Evolutionary conservation across 2,113 vertebrate species (phyloP).

Genomic region (Phylloscopus trochilus): DNA sequence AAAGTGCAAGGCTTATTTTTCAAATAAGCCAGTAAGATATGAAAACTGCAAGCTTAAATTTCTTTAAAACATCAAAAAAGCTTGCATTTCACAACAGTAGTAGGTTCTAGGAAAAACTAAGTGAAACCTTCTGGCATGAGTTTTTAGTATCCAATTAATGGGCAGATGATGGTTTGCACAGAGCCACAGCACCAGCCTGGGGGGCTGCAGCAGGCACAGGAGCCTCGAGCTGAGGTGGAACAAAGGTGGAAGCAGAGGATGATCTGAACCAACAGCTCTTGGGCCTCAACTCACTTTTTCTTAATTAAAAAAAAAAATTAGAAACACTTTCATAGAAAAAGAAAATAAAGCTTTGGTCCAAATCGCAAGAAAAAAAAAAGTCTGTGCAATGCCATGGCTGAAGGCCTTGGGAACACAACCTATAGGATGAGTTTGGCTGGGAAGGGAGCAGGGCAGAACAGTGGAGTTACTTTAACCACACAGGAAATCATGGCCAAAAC

Average conservation of each 20-base stretch:
- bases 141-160: background rate
- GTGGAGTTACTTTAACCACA: accelerated
- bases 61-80: background rate
- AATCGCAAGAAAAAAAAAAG: background rate
- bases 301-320: background rate
- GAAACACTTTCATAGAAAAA: background rate
- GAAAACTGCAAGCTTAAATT: accelerated
- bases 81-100: background rate
- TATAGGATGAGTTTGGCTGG: background rate
- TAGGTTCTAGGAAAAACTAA: background rate
- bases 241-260: background rate
- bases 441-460: background rate
- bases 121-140: background rate
- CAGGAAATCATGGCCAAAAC: background rate
- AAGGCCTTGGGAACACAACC: background rate
- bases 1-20: background rate
- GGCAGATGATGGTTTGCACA: background rate
- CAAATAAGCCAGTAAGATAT: background rate
- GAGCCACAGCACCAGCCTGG: background rate
- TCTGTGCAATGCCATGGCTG: background rate
- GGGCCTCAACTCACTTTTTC: background rate
- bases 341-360: background rate
- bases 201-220: background rate
- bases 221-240: accelerated
- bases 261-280: background rate